A percentile compares a stretch with the other conserved stretches of the same genome.
phyloP scores from a whole-genome alignment of 2,888 invertebrate species.

The Creontiades dilutus region DNA sequence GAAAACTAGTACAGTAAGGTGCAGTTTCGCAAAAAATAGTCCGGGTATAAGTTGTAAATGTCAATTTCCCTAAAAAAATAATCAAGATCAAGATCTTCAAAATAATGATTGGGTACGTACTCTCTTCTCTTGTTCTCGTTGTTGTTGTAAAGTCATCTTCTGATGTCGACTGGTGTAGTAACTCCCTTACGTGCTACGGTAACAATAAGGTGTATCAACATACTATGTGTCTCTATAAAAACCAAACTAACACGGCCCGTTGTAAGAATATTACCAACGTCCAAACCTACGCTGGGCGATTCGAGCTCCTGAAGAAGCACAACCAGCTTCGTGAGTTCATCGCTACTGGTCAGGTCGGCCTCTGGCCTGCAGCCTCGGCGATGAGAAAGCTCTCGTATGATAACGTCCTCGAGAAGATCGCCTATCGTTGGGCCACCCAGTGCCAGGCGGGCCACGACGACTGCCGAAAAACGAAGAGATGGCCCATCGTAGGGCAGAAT shows the following conservation, averaged over 20 bases:
- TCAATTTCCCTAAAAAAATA: no score
- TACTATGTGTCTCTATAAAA: conserved; percentile 22
- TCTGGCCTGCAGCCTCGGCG: neutral
- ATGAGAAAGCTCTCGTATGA: conserved; percentile 7
- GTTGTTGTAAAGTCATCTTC: neutral
- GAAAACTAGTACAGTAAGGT: conserved; percentile 17
- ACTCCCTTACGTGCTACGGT: neutral
- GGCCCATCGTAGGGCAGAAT: conserved; percentile 22
- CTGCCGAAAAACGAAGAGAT: conserved; percentile 20
- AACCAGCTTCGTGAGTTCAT: neutral
- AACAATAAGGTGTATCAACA: neutral
- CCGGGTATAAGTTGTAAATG: no score
- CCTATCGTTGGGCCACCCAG: conserved; percentile 53
- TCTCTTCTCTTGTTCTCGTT: neutral
- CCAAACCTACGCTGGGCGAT: neutral
- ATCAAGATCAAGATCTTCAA: neutral
- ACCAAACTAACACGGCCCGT: neutral
- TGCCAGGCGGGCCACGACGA: conserved; percentile 46
- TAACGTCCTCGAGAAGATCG: conserved; percentile 4
- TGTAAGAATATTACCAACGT: conserved; percentile 21
- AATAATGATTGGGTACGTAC: neutral
- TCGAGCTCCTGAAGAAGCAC: conserved; percentile 2
- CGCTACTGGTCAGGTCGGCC: neutral
- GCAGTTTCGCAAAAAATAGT: neutral
- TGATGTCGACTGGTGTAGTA: conserved; percentile 40